Evolutionary conservation across 2,797 vertebrate genomes (phyloP).

Genomic region (Peromyscus nudipes): DNA sequence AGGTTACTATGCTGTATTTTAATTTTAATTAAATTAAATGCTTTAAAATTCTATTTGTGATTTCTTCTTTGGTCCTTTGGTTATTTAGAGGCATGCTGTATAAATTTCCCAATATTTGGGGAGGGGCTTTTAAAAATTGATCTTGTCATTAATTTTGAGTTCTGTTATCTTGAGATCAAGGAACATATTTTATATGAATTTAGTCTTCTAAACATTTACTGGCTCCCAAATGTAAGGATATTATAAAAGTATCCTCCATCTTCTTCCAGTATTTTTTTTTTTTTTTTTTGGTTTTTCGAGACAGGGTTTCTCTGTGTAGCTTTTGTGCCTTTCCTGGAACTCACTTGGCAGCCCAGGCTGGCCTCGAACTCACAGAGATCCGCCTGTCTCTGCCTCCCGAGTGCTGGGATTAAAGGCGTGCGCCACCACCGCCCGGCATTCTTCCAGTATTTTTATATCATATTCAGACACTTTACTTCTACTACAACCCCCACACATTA

Average conservation of each 20-base stretch:
- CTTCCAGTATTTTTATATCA: neutral
- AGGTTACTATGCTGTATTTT: neutral
- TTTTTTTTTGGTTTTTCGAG: too few species aligned
- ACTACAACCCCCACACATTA: neutral
- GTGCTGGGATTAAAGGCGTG: too few species aligned
- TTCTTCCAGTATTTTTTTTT: neutral
- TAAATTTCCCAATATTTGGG: slow-evolving; percentile 11
- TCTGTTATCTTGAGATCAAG: slow-evolving; percentile 40
- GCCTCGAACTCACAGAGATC: too few species aligned
- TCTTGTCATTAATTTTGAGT: slow-evolving; percentile 23
- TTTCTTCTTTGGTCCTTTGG: neutral
- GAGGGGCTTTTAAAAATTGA: neutral
- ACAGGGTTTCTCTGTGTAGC: too few species aligned
- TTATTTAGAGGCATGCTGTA: slow-evolving; percentile 17
- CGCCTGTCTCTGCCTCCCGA: too few species aligned
- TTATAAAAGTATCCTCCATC: neutral
- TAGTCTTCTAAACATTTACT: neutral
- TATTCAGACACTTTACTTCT: neutral
- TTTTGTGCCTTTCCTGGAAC: too few species aligned
- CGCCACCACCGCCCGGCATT: too few species aligned
- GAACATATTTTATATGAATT: slow-evolving; percentile 15
- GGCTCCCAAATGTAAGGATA: neutral
- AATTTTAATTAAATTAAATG: slow-evolving; percentile 43
- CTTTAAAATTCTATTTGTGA: neutral
- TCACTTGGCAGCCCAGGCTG: too few species aligned